Base-by-base conservation (phyloP, 2,113 vertebrate genomes). In the Gnathonemus longibarbis region DNA sequence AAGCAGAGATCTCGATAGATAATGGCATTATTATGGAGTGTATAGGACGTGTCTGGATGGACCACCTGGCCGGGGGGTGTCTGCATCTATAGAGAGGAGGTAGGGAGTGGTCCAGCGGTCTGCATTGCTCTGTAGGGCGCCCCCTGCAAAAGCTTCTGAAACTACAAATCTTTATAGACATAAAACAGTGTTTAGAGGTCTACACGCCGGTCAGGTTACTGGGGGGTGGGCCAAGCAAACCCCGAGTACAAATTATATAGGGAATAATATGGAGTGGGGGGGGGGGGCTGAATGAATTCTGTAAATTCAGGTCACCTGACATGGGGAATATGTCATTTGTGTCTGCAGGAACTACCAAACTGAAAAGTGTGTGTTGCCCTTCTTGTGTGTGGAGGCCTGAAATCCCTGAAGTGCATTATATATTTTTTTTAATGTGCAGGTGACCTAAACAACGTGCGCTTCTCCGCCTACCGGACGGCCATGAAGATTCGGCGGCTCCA, bases 401-500 rank as follows among this genome's bases (percentile, higher is more conserved):
- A 5, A 39, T 39, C 11, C 27, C 70, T 3, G 6, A 17, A 1
- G 11, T 35, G 70, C 13, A 39, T 77, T 15, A 27, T 77, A 5
- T 77, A 8, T 53, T 39, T 50, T 24, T 83, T 31, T 93, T 39
- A 86, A 0, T 95, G 17, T 96, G 88, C 94, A 99, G 98, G 97
- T 83, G 98, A 99, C 94, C 93, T 99, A 92, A 99, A 99, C 95
- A 99, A 98, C 0, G 98, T 99, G 39, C 97, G 98, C 89, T 99
- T 99, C 96, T 99, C 98, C 9, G 98, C 98, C 49, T 99, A 99
- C 94, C 96, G 98, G 89, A 99, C 98, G 0, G 98, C 98, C 88
- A 99, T 99, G 97, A 99, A 99, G 95, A 99, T 99, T 92, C 97
- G 98, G 87, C 95, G 98, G 70, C 96, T 99, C 48, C 98, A 99